These are phyloP conservation scores for Eulemur macaco DNA, from an alignment of 2,113 vertebrate species.

Conservation along the genomic window DNA sequence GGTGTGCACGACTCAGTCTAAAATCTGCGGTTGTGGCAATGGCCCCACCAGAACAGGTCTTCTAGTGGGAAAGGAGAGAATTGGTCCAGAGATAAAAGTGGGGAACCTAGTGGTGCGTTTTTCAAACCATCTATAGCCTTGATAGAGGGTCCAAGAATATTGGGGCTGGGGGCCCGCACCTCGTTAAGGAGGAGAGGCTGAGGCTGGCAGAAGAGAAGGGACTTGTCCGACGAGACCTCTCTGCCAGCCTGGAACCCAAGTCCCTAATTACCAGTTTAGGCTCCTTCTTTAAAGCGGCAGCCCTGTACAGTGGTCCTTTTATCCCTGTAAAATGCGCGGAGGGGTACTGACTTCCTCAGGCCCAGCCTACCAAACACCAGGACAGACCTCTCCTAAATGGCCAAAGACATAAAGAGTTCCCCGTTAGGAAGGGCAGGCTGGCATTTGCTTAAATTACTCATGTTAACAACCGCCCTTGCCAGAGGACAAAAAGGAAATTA, in stretches of 20 bases:
- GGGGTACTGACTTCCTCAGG: not conserved
- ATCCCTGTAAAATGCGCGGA: not conserved
- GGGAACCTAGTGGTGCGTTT: not conserved
- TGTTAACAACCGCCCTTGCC: not conserved
- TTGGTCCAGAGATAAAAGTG: not conserved
- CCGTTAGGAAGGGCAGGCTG: not conserved
- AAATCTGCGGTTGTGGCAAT: not conserved
- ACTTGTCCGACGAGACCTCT: not conserved
- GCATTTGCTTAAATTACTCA: not conserved
- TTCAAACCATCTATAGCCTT: not conserved
- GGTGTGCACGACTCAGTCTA: not conserved
- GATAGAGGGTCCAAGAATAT: not conserved
- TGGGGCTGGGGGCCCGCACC: not conserved
- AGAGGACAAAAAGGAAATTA: not conserved
- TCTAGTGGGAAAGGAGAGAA: not conserved
- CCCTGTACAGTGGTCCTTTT: not conserved
- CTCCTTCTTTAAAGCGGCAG: not conserved
- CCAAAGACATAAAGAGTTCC: not conserved
- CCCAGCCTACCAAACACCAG: not conserved
- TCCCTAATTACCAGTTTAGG: not conserved
- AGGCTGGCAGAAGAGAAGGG: not conserved
- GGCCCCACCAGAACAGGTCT: not conserved
- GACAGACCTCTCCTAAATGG: not conserved
- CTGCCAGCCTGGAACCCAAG: not conserved
- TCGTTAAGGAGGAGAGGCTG: not conserved